Percentiles rank a stretch among this genome's conserved stretches.
phyloP scores from a whole-genome alignment of 2,797 vertebrate genomes.

The Carduelis carduelis region DNA sequence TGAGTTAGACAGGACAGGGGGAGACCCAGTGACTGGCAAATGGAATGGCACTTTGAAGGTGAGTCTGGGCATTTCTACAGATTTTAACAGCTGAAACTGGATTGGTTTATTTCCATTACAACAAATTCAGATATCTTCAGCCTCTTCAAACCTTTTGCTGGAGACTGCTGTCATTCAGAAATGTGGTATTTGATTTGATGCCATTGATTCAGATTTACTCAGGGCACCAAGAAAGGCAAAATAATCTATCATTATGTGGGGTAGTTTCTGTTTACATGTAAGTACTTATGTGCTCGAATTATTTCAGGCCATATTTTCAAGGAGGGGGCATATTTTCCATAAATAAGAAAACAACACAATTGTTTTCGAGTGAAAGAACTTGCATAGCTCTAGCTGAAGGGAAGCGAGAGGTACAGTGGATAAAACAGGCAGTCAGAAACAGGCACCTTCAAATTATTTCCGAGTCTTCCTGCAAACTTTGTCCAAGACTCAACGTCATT shows the following conservation, averaged over 20 bases:
- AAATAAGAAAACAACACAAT: not conserved
- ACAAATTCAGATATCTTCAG: not conserved
- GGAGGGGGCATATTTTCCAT: not conserved
- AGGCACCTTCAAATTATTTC: not conserved
- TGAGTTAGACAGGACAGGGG: rapidly evolving
- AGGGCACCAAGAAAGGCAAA: not conserved
- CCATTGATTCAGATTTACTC: not conserved
- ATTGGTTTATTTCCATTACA: not conserved
- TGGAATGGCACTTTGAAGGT: not conserved
- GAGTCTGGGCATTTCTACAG: not conserved
- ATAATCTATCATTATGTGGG: not conserved
- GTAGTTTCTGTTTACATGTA: not conserved
- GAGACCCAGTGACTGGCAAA: rapidly evolving
- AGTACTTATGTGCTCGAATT: not conserved
- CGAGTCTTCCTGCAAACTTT: not conserved
- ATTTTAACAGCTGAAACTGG: not conserved
- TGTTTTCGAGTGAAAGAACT: not conserved
- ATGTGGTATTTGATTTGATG: not conserved
- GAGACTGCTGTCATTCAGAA: not conserved
- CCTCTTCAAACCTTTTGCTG: not conserved
- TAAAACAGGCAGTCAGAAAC: not conserved
- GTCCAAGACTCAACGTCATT: not conserved
- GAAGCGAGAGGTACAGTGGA: not conserved
- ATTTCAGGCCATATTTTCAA: not conserved
- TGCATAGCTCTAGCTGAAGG: not conserved